Evolutionary conservation across 2,113 vertebrate genomes (phyloP), one percentile per base, ranked within the genome.

Genomic region (Bungarus multicinctus): DNA sequence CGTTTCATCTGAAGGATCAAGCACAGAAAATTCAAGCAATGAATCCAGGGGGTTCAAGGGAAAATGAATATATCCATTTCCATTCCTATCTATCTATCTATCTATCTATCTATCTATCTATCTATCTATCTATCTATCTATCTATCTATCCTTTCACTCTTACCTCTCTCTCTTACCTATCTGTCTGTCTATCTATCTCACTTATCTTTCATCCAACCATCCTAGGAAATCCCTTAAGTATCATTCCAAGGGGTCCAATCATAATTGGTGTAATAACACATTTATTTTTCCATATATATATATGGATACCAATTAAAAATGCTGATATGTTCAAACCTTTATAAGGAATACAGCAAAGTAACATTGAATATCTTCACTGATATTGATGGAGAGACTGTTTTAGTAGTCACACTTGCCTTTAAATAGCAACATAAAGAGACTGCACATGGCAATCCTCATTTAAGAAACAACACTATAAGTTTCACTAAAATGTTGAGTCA

Each of bases 401-500:
- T 43, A 64, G 34, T 25, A 39, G 25, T 30, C 34, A 55, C 23
- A 55, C 69, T 39, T 45, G 4, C 23, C 39, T 85, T 58, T 53
- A 12, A 39, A 69, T 25, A 8, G 30, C n/a, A 86, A 53, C 34
- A 43, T 50, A 10, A 23, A n/a, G 50, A 20, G 14, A 87, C 16
- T 27, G 11, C 47, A 87, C 34, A 8, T 25, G 39, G 2, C 14
- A 25, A 74, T 74, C 53, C 58, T 53, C n/a, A 43, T 27, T 39
- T 18, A 54, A 22, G 27, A 22, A 74, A 3, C 25, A 58, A 27
- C 12, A 64, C 5, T 18, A 3, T 34, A 47, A 1, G 20, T 12
- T 85, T 87, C 47, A 22, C 54, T 50, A 91, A 94, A 94, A 92
- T 2, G 30, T 11, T 92, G 69, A 47, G 23, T 89, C 87, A 11